These are phyloP conservation scores for Synodontis membranacea DNA, from an alignment of 2,113 vertebrate genomes.

Conservation along the genomic window DNA sequence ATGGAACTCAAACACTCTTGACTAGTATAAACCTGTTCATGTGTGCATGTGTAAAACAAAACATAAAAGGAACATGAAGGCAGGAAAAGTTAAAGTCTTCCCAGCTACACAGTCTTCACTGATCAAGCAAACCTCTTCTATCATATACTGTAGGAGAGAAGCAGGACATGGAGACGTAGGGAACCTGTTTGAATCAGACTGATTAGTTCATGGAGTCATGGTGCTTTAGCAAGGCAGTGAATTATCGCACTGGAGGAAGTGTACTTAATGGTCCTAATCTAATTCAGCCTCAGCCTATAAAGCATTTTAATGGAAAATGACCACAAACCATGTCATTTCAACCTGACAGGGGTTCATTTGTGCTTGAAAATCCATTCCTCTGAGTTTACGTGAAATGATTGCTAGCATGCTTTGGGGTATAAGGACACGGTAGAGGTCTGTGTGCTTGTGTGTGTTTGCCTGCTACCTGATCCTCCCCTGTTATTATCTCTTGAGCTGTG, in stretches of 20 bases:
- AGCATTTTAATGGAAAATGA: slow-evolving; percentile 14
- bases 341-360: slow-evolving; percentile 1
- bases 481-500: slow-evolving; percentile 45
- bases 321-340: slow-evolving; percentile 11
- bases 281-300: slow-evolving; percentile 10
- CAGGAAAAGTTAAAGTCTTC: background rate
- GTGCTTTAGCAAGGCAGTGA: background rate
- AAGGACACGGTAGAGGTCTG: slow-evolving; percentile 1
- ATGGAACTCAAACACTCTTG: slow-evolving; percentile 4
- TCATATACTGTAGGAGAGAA: background rate
- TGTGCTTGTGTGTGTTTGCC: slow-evolving; percentile 31
- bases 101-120: background rate
- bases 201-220: background rate
- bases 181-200: background rate
- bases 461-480: slow-evolving; percentile 40
- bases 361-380: slow-evolving; percentile 3
- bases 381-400: slow-evolving; percentile 13
- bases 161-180: background rate
- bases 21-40: background rate
- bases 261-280: background rate
- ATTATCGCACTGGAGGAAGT: background rate
- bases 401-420: slow-evolving; percentile 16
- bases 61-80: background rate
- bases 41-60: background rate
- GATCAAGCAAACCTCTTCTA: background rate